These are phyloP conservation scores for Blastobasis lacticolella DNA, from an alignment of 2,888 invertebrate genomes.

Conservation along the genomic window DNA sequence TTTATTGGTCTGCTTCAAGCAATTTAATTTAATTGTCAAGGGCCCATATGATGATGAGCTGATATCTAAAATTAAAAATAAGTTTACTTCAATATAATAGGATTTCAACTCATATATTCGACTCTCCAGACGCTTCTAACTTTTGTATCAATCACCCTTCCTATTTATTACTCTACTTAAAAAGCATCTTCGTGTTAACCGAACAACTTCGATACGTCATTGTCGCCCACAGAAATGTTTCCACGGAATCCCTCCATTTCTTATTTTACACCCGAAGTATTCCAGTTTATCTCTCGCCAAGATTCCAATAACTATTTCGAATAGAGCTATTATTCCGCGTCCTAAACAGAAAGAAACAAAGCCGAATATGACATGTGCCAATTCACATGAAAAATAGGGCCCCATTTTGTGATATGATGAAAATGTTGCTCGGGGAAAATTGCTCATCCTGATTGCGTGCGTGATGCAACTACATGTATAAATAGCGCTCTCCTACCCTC, in stretches of 20 bases:
- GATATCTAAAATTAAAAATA: too few species aligned
- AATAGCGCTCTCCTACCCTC: too few species aligned
- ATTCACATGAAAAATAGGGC: constrained; percentile 21
- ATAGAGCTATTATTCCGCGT: constrained; percentile 21
- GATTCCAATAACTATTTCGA: constrained; percentile 20
- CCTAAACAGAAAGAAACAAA: constrained; percentile 15
- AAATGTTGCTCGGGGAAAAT: constrained; percentile 15
- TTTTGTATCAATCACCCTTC: too few species aligned
- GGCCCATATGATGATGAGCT: too few species aligned
- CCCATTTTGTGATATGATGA: constrained; percentile 21
- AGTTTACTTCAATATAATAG: too few species aligned
- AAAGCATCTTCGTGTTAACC: not conserved
- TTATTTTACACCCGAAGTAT: constrained; percentile 10
- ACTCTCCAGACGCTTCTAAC: too few species aligned
- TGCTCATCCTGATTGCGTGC: constrained; percentile 9
- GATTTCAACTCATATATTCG: too few species aligned
- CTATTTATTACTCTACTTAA: too few species aligned
- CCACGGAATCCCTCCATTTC: constrained; percentile 1
- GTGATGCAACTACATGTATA: too few species aligned
- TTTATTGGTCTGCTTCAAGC: too few species aligned
- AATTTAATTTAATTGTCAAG: too few species aligned
- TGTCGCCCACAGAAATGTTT: not conserved
- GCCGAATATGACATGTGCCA: constrained; percentile 26
- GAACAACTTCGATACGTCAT: not conserved
- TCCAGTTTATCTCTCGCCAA: constrained; percentile 17